Percentiles rank a stretch among this genome's conserved stretches.
These are phyloP conservation scores for Erethizon dorsatum DNA, from an alignment of 2,797 vertebrate species.

Conservation along the genomic window DNA sequence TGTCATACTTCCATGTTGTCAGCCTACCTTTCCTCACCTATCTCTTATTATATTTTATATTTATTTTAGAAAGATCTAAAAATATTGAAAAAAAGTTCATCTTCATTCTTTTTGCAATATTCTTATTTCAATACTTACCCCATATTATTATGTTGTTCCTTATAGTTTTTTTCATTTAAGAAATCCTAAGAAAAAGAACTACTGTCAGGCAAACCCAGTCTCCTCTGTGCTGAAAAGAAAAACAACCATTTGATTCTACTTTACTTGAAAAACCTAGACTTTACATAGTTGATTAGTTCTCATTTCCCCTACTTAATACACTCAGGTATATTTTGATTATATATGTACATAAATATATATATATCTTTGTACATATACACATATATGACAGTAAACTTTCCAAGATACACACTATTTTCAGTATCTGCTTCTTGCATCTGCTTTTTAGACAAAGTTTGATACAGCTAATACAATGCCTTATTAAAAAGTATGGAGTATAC, in stretches of 20 bases:
- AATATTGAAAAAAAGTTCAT: not conserved
- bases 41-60: conserved; percentile 12
- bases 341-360: not conserved
- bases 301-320: not conserved
- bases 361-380: not conserved
- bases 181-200: not conserved
- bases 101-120: not conserved
- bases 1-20: not conserved
- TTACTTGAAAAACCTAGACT: not conserved
- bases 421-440: conserved; percentile 1
- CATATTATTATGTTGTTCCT: not conserved
- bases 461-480: conserved; percentile 79
- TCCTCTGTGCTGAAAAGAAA: not conserved
- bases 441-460: conserved; percentile 79
- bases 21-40: not conserved
- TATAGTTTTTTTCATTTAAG: not conserved
- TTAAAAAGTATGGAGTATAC: conserved; percentile 82
- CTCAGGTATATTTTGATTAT: not conserved
- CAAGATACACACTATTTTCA: not conserved
- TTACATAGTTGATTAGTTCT: not conserved
- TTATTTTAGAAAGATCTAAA: conserved; percentile 5
- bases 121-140: not conserved
- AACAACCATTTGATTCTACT: not conserved
- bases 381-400: not conserved
- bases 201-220: not conserved